phyloP scores from a whole-genome alignment of 2,888 invertebrate genomes.

The Harpagoxenus sublaevis region DNA sequence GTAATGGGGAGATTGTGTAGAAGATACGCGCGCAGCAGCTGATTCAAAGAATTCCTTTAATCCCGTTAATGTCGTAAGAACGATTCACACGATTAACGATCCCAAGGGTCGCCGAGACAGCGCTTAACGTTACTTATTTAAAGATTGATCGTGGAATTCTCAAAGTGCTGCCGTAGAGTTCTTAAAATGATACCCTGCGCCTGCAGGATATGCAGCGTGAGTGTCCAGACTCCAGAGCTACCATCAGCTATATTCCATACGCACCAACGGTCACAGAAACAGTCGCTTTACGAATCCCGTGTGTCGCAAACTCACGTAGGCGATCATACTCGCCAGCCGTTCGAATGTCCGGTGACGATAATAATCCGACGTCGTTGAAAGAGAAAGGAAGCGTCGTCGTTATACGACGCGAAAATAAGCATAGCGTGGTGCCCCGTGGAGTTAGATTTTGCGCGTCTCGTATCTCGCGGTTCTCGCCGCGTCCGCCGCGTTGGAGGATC shows the following conservation, averaged over 20 bases:
- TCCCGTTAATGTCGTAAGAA: neutral
- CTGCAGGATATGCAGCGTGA: neutral
- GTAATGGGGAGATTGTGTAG: neutral
- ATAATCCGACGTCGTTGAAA: neutral
- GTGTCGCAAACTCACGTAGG: slow-evolving; percentile 28
- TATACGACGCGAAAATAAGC: slow-evolving; percentile 10
- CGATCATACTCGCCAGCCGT: slow-evolving; percentile 2
- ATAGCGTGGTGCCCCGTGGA: neutral
- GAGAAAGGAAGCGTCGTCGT: neutral
- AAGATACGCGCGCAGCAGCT: neutral
- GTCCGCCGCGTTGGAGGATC: slow-evolving; percentile 30
- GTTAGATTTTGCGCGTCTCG: slow-evolving; percentile 21
- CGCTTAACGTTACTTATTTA: neutral
- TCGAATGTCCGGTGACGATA: neutral
- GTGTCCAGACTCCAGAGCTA: too few relatives aligned
- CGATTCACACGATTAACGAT: slow-evolving; percentile 8
- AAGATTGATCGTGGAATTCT: neutral
- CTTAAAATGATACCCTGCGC: neutral
- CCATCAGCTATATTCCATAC: neutral
- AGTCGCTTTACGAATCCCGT: neutral
- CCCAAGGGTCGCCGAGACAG: too few relatives aligned
- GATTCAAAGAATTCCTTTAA: slow-evolving; percentile 1
- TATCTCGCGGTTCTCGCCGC: slow-evolving; percentile 8
- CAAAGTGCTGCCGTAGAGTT: neutral
- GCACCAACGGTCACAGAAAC: neutral